Percentiles rank a stretch among this genome's conserved stretches.
Conservation (phyloP, 1,140 invertebrate species). For the Scaptomyza hsui region DNA sequence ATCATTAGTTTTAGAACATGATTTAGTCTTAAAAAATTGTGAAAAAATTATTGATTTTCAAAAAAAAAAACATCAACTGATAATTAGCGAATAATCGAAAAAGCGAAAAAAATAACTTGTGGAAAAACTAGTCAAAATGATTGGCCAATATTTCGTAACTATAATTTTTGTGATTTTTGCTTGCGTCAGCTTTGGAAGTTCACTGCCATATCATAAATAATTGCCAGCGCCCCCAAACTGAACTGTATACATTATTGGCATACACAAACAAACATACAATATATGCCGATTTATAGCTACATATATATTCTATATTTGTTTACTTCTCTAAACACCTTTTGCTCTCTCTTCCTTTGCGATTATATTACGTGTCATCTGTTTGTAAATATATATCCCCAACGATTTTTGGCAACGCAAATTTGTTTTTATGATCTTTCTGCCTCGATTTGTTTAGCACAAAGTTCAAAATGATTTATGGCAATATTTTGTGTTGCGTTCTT, state of each 20-base stretch:
- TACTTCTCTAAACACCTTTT: neutral
- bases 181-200: slow-evolving; percentile 52
- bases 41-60: too few species aligned
- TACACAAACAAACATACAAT: neutral
- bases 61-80: too few species aligned
- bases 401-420: slow-evolving; percentile 20
- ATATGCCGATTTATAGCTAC: slow-evolving; percentile 10
- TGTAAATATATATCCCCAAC: neutral
- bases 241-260: slow-evolving; percentile 41
- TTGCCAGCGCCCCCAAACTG: slow-evolving; percentile 30
- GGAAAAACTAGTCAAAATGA: neutral
- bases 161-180: slow-evolving; percentile 4
- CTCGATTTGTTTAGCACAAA: slow-evolving; percentile 32
- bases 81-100: too few species aligned
- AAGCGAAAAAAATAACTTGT: too few species aligned
- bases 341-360: too few species aligned
- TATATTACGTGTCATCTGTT: neutral
- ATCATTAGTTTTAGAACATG: too few species aligned
- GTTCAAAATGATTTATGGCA: slow-evolving; percentile 34
- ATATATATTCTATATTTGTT: neutral
- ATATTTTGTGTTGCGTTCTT: slow-evolving; percentile 36
- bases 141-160: slow-evolving; percentile 20
- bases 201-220: slow-evolving; percentile 48
- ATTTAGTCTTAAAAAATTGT: too few species aligned
- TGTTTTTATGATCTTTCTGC: slow-evolving; percentile 7